Evolutionary conservation across 2,888 invertebrate genomes (phyloP).

Genomic region (Hyposoter didymator): DNA sequence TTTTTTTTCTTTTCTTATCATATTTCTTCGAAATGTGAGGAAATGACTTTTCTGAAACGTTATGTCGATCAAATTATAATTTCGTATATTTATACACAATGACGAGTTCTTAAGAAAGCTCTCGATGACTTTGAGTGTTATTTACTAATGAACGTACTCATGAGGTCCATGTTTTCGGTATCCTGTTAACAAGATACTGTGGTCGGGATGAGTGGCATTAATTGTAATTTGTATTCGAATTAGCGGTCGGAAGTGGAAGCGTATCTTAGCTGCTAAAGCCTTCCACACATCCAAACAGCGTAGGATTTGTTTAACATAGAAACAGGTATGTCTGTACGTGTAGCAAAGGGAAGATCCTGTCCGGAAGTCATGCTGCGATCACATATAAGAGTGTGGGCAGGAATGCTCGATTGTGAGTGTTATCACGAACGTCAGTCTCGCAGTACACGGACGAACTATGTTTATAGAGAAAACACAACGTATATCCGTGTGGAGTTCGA

Average conservation of each 20-base stretch:
- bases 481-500: conserved; percentile 20
- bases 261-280: conserved; percentile 4
- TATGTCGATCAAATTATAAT: not conserved
- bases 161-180: not conserved
- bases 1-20: not conserved
- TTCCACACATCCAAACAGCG: not conserved
- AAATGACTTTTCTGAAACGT: not conserved
- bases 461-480: conserved; percentile 1
- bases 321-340: not conserved
- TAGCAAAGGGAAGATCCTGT: conserved; percentile 2
- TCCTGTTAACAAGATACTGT: not conserved
- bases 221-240: conserved; percentile 33
- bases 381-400: not conserved
- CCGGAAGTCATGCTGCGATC: conserved; percentile 49
- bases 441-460: not conserved
- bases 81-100: not conserved
- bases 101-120: not conserved
- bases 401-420: conserved; percentile 57
- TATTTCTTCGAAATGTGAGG: too few relatives aligned
- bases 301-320: conserved; percentile 19
- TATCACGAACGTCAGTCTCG: conserved; percentile 44
- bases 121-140: not conserved
- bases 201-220: conserved; percentile 11
- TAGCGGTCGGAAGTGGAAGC: conserved; percentile 27
- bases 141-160: conserved; percentile 9